phyloP scores from a whole-genome alignment of 2,888 invertebrate genomes.

The Apoderus coryli region DNA sequence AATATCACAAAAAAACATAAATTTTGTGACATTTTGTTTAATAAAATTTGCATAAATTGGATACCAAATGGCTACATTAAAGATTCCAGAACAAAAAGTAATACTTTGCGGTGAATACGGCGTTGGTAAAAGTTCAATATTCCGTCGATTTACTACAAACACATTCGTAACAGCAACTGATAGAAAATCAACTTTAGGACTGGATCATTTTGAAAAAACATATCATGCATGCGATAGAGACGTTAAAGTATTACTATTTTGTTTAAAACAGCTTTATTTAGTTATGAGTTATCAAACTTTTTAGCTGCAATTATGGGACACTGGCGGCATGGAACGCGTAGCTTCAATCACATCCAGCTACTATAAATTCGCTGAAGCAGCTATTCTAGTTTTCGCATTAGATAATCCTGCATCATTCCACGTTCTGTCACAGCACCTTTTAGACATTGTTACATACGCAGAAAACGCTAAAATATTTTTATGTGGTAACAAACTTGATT shows the following conservation, averaged over 20 bases:
- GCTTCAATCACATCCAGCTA: slow-evolving; percentile 91
- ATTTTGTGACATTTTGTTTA: too few species aligned
- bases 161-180: slow-evolving; percentile 74
- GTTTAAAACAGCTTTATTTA: too few species aligned
- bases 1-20: too few species aligned
- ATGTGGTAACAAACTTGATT: slow-evolving; percentile 83
- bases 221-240: slow-evolving; percentile 62
- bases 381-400: slow-evolving; percentile 78
- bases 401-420: slow-evolving; percentile 89
- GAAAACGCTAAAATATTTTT: slow-evolving; percentile 92
- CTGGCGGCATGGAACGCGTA: slow-evolving; percentile 92
- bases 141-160: slow-evolving; percentile 79
- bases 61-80: slow-evolving; percentile 78
- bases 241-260: slow-evolving; percentile 69
- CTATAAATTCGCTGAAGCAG: slow-evolving; percentile 91
- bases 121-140: slow-evolving; percentile 87
- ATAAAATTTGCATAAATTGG: too few species aligned
- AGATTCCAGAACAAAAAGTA: slow-evolving; percentile 77
- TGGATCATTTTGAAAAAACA: slow-evolving; percentile 79
- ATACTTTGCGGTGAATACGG: slow-evolving; percentile 93
- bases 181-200: slow-evolving; percentile 74
- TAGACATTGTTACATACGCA: slow-evolving; percentile 87
- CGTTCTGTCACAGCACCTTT: slow-evolving; percentile 76
- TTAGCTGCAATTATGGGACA: slow-evolving; percentile 90
- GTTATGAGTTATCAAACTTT: slow-evolving; percentile 18